phyloP scores from a whole-genome alignment of 2,113 vertebrate species.

The Hirundichthys speculiger region DNA sequence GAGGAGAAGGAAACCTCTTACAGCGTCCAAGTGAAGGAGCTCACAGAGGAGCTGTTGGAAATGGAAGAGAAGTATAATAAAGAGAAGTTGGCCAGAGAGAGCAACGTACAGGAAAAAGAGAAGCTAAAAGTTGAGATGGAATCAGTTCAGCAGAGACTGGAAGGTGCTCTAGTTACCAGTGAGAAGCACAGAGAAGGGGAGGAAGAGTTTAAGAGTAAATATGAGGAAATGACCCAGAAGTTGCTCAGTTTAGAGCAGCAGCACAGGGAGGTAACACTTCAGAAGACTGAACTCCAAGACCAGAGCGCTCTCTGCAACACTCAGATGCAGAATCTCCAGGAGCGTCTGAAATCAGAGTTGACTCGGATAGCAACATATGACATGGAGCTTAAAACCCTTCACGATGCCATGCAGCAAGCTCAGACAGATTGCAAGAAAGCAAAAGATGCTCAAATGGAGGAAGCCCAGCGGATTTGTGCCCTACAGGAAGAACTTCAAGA shows the following conservation, averaged over 20 bases:
- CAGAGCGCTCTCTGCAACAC: constrained; percentile 66
- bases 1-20: constrained; percentile 85
- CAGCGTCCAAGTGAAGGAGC: constrained; percentile 73
- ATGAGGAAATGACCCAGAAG: constrained; percentile 76
- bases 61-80: constrained; percentile 69
- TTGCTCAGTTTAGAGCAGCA: constrained; percentile 77
- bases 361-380: constrained; percentile 79
- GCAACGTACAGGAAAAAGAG: constrained; percentile 78
- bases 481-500: constrained; percentile 82
- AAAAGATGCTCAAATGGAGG: constrained; percentile 61
- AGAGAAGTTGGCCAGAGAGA: constrained; percentile 70
- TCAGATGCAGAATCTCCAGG: constrained; percentile 75
- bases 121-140: constrained; percentile 74
- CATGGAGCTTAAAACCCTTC: constrained; percentile 78
- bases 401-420: constrained; percentile 72
- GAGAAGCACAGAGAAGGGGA: constrained; percentile 80
- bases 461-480: constrained; percentile 66
- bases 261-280: constrained; percentile 53
- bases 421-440: constrained; percentile 79
- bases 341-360: constrained; percentile 74
- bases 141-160: constrained; percentile 80
- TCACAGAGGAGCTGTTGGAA: constrained; percentile 78
- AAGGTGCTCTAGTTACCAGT: constrained; percentile 70
- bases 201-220: constrained; percentile 59
- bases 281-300: constrained; percentile 74